Evolutionary conservation across 2,113 vertebrate species (phyloP).

Genomic region (Anas platyrhynchos): DNA sequence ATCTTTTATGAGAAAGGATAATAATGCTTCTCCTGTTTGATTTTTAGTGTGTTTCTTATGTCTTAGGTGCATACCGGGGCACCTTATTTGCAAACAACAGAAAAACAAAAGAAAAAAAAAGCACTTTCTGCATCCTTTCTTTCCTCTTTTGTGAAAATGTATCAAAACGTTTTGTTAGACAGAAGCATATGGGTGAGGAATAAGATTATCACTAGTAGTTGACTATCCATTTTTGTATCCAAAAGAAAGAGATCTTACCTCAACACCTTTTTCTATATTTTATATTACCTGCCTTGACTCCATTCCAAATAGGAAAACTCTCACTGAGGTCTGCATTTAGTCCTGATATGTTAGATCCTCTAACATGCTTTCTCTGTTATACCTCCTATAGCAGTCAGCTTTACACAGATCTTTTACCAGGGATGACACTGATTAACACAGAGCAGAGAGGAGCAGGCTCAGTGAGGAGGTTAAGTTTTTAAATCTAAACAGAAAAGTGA

Average conservation of each 20-base stretch:
- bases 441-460: not conserved
- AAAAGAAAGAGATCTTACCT: not conserved
- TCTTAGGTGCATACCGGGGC: not conserved
- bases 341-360: not conserved
- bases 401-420: not conserved
- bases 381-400: not conserved
- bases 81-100: not conserved
- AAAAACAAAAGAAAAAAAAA: not conserved
- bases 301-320: not conserved
- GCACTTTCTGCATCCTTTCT: not conserved
- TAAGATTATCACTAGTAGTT: not conserved
- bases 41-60: not conserved
- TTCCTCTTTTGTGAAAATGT: not conserved
- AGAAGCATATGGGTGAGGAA: not conserved
- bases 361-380: not conserved
- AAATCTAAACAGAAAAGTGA: not conserved
- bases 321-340: not conserved
- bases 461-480: not conserved
- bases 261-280: not conserved
- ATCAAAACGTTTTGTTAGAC: not conserved
- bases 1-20: not conserved
- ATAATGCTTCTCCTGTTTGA: not conserved
- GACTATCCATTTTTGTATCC: not conserved
- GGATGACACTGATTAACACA: not conserved
- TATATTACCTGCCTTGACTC: not conserved